A percentile compares a stretch with the other conserved stretches of the same genome.
Conservation (phyloP, 2,113 vertebrate species). For the Dipodomys merriami region DNA sequence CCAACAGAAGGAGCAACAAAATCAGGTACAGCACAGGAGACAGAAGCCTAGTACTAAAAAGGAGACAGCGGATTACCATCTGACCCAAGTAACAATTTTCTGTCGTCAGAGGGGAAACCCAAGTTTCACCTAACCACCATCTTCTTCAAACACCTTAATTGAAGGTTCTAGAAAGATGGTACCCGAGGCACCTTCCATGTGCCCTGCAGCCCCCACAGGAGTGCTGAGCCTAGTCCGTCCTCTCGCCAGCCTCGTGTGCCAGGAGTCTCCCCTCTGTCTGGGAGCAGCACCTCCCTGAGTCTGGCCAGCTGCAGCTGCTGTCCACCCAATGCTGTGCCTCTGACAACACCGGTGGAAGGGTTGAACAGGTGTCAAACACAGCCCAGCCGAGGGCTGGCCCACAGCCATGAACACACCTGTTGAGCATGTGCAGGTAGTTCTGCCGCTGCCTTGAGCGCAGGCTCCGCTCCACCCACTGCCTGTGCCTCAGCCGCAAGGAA, state of each 20-base stretch:
- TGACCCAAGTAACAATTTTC: neutral
- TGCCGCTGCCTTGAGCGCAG: slow-evolving; percentile 87
- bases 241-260: neutral
- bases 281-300: neutral
- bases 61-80: neutral
- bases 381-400: accelerated
- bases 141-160: neutral
- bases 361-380: too few relatives aligned
- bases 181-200: neutral
- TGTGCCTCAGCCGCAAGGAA: slow-evolving; percentile 63
- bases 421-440: slow-evolving; percentile 85
- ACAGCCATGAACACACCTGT: slow-evolving; percentile 76
- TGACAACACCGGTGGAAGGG: too few relatives aligned
- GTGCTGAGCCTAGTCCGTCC: accelerated
- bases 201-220: neutral
- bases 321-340: too few relatives aligned
- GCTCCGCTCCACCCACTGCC: slow-evolving; percentile 81
- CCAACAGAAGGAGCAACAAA: slow-evolving; percentile 81
- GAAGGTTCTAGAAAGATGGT: neutral
- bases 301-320: neutral
- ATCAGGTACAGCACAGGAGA: slow-evolving; percentile 80
- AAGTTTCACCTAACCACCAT: too few relatives aligned
- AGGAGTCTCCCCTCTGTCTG: too few relatives aligned
- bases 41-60: slow-evolving; percentile 82
- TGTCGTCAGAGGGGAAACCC: neutral